Base-by-base conservation (phyloP, 1,140 invertebrate genomes). In the Nilaparvata lugens region DNA sequence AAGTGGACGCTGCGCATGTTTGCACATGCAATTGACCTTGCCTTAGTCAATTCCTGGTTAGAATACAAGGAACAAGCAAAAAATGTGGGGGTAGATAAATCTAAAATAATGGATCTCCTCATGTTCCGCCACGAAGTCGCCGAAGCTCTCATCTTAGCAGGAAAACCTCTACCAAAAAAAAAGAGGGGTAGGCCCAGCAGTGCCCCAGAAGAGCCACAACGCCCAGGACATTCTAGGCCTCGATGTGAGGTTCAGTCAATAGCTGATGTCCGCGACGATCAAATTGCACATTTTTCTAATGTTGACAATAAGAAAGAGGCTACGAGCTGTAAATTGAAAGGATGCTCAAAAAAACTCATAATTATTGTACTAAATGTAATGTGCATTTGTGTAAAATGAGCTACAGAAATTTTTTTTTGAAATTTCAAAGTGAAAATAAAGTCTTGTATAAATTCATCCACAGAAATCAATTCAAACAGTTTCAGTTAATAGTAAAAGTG, bases 1-100 rank as follows among this genome's bases (percentile, higher is more conserved):
- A 68, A 70, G 43, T 70, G 67, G 65, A 70, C 71, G 52, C 52
- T 70, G 24, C 60, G 66, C 55, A 57, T 71, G 38, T 65, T 71
- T 52, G 67, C 64, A 31, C 67, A 72, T 52, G 61, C 63, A 23
- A 56, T 71, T 28, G 63, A 66, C 45, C 52, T 72, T 24, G 54
- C 66, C 13, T 48, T 70, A 38, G 65, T 66, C 2, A 72, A 71
- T 60, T 53, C 53, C 24, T 73, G 71, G 70, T 55, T 72, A 40
- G 60, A 63, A 40, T 72, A 71, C 52, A 57, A 57, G 45, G 51
- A 66, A 28, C 45, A 70, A 21, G 61, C 61, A 9, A 28, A 38
- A 38, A 63, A 56, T 43, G 25, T 58, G n/a, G 14, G 25, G 18
- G 35, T 55, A 21, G n/a, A 28, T 14, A 14, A 23, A 43, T 59